Evolutionary conservation across 2,888 invertebrate genomes (phyloP).

Genomic region (Erebia palarica): DNA sequence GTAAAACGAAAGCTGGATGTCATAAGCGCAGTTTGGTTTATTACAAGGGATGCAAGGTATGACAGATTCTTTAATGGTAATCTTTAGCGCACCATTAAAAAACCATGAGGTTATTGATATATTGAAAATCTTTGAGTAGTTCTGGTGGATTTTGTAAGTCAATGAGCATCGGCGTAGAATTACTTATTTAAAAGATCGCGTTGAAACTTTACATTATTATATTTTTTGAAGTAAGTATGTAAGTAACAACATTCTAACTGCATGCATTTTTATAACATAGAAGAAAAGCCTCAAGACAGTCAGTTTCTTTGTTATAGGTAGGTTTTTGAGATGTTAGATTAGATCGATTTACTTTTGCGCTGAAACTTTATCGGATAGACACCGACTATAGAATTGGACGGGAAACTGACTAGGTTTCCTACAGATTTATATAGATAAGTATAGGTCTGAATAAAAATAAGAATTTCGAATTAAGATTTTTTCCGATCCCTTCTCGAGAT

Average conservation of each 20-base stretch:
- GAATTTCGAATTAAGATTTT: slow-evolving; percentile 37
- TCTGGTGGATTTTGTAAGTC: not conserved
- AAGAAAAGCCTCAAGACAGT: not conserved
- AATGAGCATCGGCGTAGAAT: not conserved
- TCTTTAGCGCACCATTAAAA: not conserved
- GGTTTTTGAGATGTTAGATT: too few species aligned
- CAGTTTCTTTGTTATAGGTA: not conserved
- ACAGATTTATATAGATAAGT: not conserved
- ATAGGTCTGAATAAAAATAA: slow-evolving; percentile 3
- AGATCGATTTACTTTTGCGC: too few species aligned
- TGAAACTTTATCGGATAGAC: too few species aligned
- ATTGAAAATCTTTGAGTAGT: slow-evolving; percentile 7
- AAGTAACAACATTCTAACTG: too few species aligned
- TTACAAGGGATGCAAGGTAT: slow-evolving; percentile 19
- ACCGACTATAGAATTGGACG: too few species aligned
- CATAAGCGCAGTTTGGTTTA: slow-evolving; percentile 38
- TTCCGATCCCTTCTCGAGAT: slow-evolving; percentile 43
- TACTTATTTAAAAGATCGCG: too few species aligned
- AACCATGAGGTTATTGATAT: not conserved
- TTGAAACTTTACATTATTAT: too few species aligned
- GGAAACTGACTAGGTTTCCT: not conserved
- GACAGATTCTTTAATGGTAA: not conserved
- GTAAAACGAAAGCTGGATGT: slow-evolving; percentile 46
- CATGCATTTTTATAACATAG: too few species aligned
- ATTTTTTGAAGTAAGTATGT: too few species aligned